These are phyloP conservation scores for Drosophila azteca DNA, from an alignment of 1,140 invertebrate species.

Conservation along the genomic window DNA sequence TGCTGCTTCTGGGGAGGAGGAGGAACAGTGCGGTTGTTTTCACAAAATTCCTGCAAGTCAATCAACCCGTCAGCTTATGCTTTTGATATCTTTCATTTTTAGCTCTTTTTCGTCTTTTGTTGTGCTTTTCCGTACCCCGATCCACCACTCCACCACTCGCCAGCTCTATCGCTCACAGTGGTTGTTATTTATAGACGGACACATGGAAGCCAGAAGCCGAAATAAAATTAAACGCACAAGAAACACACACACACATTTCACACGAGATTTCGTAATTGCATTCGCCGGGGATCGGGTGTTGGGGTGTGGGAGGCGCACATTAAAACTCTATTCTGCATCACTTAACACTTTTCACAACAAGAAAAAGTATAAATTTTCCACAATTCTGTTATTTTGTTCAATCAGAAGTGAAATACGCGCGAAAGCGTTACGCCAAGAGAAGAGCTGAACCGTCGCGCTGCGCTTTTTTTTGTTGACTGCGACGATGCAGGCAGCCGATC, in stretches of 20 bases:
- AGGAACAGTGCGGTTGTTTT: slow-evolving; percentile 24
- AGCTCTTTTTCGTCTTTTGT: slow-evolving; percentile 47
- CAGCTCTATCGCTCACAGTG: too few relatives aligned
- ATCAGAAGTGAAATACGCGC: slow-evolving; percentile 5
- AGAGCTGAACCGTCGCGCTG: slow-evolving; percentile 52
- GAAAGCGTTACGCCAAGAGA: slow-evolving; percentile 9
- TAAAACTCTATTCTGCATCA: slow-evolving; percentile 31
- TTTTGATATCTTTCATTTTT: slow-evolving; percentile 50
- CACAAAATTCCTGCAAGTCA: slow-evolving; percentile 71
- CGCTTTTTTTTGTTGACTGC: slow-evolving; percentile 72
- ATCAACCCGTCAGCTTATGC: slow-evolving; percentile 70
- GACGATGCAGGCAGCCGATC: slow-evolving; percentile 4
- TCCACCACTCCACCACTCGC: too few relatives aligned
- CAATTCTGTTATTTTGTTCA: background rate
- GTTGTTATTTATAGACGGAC: slow-evolving; percentile 66
- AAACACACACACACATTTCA: slow-evolving; percentile 40
- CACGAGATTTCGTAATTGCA: slow-evolving; percentile 72
- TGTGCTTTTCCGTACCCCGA: slow-evolving; percentile 1
- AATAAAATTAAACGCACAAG: slow-evolving; percentile 31
- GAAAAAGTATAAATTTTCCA: slow-evolving; percentile 25
- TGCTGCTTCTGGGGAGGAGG: slow-evolving; percentile 9
- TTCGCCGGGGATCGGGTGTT: slow-evolving; percentile 13
- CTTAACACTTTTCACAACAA: slow-evolving; percentile 39
- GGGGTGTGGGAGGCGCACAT: background rate
- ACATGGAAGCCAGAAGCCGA: slow-evolving; percentile 58